These are phyloP conservation scores for Mantis religiosa DNA, from an alignment of 2,888 invertebrate genomes.

Conservation along the genomic window DNA sequence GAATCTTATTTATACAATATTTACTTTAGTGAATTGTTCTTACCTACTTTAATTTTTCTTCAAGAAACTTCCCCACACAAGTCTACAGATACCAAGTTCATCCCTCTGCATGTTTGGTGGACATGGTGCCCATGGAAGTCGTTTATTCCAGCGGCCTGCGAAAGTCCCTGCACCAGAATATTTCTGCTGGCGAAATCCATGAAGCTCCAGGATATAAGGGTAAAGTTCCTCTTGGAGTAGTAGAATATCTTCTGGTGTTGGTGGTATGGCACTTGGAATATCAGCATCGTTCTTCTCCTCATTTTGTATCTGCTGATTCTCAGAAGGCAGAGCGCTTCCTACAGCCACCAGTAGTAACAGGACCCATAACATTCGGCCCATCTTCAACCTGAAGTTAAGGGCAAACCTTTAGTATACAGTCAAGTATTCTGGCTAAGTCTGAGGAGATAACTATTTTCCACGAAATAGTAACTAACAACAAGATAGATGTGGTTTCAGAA, in stretches of 20 bases:
- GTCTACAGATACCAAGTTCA: background rate
- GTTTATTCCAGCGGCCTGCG: background rate
- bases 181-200: background rate
- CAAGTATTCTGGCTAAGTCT: too few relatives aligned
- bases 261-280: background rate
- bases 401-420: too few relatives aligned
- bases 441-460: too few relatives aligned
- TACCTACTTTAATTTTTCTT: background rate
- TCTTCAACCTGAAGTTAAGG: background rate
- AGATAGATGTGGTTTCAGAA: too few relatives aligned
- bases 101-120: background rate
- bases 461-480: too few relatives aligned
- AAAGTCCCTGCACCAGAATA: background rate
- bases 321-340: background rate
- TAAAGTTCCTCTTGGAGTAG: background rate
- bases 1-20: too few relatives aligned
- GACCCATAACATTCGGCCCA: background rate
- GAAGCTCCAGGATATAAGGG: background rate
- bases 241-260: background rate
- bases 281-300: background rate
- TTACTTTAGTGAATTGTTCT: background rate
- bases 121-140: background rate
- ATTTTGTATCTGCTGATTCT: background rate
- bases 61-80: background rate
- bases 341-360: background rate